Base-by-base conservation (phyloP, 1,140 invertebrate genomes). In the Caenorhabditis inopinata region DNA sequence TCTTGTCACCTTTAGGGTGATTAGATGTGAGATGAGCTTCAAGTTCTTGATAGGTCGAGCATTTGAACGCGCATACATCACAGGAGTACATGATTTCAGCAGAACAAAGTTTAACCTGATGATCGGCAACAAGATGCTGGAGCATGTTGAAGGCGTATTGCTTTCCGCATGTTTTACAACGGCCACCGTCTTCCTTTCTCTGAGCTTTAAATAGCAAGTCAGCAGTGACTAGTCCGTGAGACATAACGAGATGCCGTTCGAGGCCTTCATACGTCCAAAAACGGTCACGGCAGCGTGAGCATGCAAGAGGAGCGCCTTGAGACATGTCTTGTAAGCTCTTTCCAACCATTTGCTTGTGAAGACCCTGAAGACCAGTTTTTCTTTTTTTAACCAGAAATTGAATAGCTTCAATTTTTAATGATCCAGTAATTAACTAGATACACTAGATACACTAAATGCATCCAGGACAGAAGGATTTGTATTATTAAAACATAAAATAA, bases 131-230 rank as follows among this genome's bases (percentile, higher is more conserved):
- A 49, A 87, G 62, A 79, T 87, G 86, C 74, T 88, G 87, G 3
- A 87, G 76, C 46, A 87, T 87, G 77, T 87, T 87, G 82, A 88
- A 87, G 6, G 85, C 85, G 76, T 83, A 87, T 38, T 86, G 75
- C 84, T 93, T 92, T 88, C 94, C 94, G 91, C 95, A 96, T 51
- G 95, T 93, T 51, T 95, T 95, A 91, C 95, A 96, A 81, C 95
- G 91, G 49, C 95, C 95, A 51, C 94, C 93, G 90, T 96, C 95
- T 89, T 95, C 95, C 83, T 94, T 94, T 88, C 94, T 95, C 87
- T 96, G 96, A 51, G 95, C 94, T 49, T 94, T 94, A 87, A 96
- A 94, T 89, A 96, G 94, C 94, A 97, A 95, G 85, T 95, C 96
- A 68, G 94, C 95, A 46, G 95, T 96, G 18, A 97, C 95, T 45